A percentile compares a stretch with the other conserved stretches of the same genome.
Evolutionary conservation across 2,888 invertebrate species (phyloP).

Genomic region (Drepanosiphum platanoidis): DNA sequence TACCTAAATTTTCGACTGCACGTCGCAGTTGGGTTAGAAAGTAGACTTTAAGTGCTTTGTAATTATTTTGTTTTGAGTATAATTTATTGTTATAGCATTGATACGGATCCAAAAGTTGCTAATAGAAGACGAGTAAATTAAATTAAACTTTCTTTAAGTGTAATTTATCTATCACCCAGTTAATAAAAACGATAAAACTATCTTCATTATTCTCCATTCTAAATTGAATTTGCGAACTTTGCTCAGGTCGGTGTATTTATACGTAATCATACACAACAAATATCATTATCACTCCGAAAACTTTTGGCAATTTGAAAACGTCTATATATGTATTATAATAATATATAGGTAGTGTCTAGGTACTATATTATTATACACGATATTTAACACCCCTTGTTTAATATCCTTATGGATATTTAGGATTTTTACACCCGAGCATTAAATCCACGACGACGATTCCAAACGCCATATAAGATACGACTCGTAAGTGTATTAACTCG

Average conservation of each 20-base stretch:
- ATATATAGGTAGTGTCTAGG: too few species aligned
- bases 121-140: neutral
- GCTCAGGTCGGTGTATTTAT: neutral
- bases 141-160: constrained; percentile 3
- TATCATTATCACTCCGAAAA: too few species aligned
- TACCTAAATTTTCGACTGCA: neutral
- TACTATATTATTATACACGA: too few species aligned
- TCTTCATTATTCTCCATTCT: neutral
- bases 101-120: neutral
- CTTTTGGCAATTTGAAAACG: too few species aligned
- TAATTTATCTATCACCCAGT: neutral
- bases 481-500: too few species aligned
- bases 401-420: too few species aligned
- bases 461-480: too few species aligned
- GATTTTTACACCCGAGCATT: too few species aligned
- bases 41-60: neutral
- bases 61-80: neutral
- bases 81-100: neutral
- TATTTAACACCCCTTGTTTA: too few species aligned
- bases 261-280: too few species aligned
- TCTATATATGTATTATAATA: too few species aligned
- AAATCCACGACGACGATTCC: too few species aligned
- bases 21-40: neutral
- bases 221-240: neutral
- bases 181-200: constrained; percentile 1